These are phyloP conservation scores for Liasis olivaceus DNA, from an alignment of 2,797 vertebrate genomes.

Conservation along the genomic window DNA sequence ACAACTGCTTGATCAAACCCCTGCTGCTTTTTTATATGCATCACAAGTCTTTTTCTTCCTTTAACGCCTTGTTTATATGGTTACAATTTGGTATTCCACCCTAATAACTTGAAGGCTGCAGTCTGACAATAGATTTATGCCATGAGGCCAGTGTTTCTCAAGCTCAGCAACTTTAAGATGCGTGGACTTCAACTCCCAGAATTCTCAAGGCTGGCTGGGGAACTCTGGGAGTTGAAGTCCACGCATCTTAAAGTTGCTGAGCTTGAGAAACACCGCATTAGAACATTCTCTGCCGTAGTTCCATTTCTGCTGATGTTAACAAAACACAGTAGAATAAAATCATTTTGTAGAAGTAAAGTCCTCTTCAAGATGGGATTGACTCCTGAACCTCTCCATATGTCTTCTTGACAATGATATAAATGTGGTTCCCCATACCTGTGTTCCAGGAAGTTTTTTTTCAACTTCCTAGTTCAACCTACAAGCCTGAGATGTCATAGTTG, in stretches of 20 bases:
- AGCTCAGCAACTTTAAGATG: too few species aligned
- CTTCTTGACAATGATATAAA: background rate
- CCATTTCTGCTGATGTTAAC: background rate
- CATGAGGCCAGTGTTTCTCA: background rate
- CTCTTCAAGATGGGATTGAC: background rate
- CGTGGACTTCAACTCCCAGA: too few species aligned
- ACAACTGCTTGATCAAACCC: background rate
- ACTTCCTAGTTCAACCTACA: background rate
- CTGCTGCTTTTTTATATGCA: background rate
- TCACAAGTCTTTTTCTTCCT: too few species aligned
- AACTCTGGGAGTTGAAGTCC: background rate
- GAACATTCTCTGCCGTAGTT: background rate
- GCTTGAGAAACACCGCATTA: background rate
- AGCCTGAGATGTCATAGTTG: background rate
- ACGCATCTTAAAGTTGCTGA: background rate
- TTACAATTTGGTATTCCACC: background rate
- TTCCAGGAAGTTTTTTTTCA: background rate
- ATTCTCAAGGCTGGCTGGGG: background rate
- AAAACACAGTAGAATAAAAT: background rate
- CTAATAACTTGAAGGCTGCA: background rate
- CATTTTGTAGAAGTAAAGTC: background rate
- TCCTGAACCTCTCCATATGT: background rate
- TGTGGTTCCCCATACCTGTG: background rate
- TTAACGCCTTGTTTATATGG: background rate
- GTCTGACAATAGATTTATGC: background rate